phyloP scores from a whole-genome alignment of 1,140 invertebrate genomes.

The Dendroctonus valens region DNA sequence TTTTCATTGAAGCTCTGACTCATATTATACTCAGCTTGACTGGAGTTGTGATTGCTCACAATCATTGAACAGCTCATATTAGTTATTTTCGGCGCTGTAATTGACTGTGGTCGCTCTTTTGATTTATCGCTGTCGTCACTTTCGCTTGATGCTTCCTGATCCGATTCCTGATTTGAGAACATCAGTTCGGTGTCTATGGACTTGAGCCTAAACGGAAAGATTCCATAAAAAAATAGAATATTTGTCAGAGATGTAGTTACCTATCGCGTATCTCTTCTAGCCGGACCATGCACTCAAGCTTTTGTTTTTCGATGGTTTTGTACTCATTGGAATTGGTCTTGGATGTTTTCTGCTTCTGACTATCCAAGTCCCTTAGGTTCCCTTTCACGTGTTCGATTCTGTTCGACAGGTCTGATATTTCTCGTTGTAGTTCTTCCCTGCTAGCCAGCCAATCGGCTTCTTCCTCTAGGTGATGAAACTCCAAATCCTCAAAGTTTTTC shows the following conservation, averaged over 20 bases:
- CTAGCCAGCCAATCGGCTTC: conserved; percentile 80
- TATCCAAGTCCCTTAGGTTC: conserved; percentile 65
- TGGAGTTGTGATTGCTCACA: conserved; percentile 38
- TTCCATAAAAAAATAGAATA: not conserved
- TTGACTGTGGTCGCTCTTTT: conserved; percentile 38
- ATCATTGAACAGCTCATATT: conserved; percentile 48
- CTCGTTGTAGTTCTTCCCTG: conserved; percentile 78
- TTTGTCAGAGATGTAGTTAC: conserved; percentile 4
- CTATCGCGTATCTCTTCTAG: conserved; percentile 42
- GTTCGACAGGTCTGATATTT: conserved; percentile 65
- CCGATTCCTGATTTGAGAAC: conserved; percentile 44
- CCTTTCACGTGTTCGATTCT: conserved; percentile 64
- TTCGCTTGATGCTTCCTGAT: conserved; percentile 47
- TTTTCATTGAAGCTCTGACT: conserved; percentile 50
- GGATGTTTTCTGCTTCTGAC: conserved; percentile 55
- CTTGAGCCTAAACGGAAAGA: conserved; percentile 32
- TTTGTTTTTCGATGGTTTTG: conserved; percentile 44
- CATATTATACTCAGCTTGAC: conserved; percentile 44
- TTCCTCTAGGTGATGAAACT: conserved; percentile 91
- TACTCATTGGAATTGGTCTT: conserved; percentile 45
- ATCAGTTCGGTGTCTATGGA: conserved; percentile 43
- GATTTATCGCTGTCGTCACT: conserved; percentile 47
- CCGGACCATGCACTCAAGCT: conserved; percentile 43
- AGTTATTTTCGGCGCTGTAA: conserved; percentile 33
- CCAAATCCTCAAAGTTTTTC: conserved; percentile 87